A percentile compares a stretch with the other conserved stretches of the same genome.
Evolutionary conservation across 1,140 invertebrate species (phyloP).

Genomic region (Trichonephila clavipes): DNA sequence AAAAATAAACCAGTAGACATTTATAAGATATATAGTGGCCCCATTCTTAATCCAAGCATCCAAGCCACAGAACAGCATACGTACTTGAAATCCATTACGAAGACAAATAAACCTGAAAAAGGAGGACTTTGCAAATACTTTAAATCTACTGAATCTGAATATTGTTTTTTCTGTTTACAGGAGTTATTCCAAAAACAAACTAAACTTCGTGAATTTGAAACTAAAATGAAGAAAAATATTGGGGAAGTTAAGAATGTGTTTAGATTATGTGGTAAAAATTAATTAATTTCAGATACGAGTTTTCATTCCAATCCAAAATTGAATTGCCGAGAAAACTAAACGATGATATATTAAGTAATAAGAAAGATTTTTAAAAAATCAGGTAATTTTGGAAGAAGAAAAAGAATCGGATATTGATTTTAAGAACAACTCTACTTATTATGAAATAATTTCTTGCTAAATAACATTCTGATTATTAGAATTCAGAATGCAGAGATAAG

Average conservation of each 20-base stretch:
- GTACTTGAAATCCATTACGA: neutral
- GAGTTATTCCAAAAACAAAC: neutral
- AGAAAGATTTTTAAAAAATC: too few relatives aligned
- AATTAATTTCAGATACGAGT: too few relatives aligned
- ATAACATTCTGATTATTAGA: too few relatives aligned
- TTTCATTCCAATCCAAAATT: too few relatives aligned
- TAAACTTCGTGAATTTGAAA: neutral
- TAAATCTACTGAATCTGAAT: neutral
- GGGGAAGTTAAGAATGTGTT: neutral
- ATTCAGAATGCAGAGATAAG: too few relatives aligned
- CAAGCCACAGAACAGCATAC: neutral
- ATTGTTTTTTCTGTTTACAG: neutral
- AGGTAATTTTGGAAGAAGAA: too few relatives aligned
- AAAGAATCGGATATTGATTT: too few relatives aligned
- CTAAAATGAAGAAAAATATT: neutral
- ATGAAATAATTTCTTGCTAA: too few relatives aligned
- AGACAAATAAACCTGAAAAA: neutral
- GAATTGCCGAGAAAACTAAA: too few relatives aligned
- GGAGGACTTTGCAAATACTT: constrained; percentile 17
- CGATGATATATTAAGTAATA: too few relatives aligned
- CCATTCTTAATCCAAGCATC: neutral
- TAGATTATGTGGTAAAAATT: neutral
- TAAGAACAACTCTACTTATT: too few relatives aligned
- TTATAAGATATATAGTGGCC: neutral
- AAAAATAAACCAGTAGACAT: neutral